Percentiles rank a stretch among this genome's conserved stretches.
These are phyloP conservation scores for Microctenopoma lineatum DNA, from an alignment of 2,797 vertebrate genomes.

Conservation along the genomic window DNA sequence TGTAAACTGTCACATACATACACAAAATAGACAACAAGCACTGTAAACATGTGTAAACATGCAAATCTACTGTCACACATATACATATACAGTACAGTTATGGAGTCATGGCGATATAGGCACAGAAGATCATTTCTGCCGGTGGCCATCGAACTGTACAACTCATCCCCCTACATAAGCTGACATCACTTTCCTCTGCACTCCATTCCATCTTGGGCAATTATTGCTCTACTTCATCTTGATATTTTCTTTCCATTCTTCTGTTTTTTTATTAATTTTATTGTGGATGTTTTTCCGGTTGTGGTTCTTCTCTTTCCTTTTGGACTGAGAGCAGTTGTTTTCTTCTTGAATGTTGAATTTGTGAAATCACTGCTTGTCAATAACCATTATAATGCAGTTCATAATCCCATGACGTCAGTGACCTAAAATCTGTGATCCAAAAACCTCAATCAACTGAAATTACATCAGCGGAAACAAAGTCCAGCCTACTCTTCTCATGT, in stretches of 20 bases:
- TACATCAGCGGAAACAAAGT: constrained; percentile 66
- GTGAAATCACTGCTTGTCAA: constrained; percentile 23
- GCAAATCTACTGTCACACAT: not conserved
- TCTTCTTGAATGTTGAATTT: too few species aligned
- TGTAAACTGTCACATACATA: not conserved
- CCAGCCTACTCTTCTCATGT: constrained; percentile 38
- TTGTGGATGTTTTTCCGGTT: too few species aligned
- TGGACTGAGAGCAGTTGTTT: too few species aligned
- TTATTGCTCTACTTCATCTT: too few species aligned
- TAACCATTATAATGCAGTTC: constrained; percentile 36
- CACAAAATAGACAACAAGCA: constrained; percentile 7
- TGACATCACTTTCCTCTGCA: too few species aligned
- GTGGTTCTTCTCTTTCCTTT: too few species aligned
- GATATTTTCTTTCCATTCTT: too few species aligned
- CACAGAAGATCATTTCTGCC: too few species aligned
- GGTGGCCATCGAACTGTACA: not conserved
- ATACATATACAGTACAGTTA: not conserved
- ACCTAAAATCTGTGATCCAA: constrained; percentile 57
- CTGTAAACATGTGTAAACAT: constrained; percentile 12
- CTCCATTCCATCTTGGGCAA: too few species aligned
- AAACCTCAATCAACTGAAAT: constrained; percentile 48
- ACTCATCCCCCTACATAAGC: too few species aligned
- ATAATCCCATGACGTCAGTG: constrained; percentile 41
- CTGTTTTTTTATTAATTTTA: too few species aligned
- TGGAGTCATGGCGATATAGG: too few species aligned